A percentile compares a stretch with the other conserved stretches of the same genome.
Evolutionary conservation across 2,113 vertebrate genomes (phyloP).

Genomic region (Phainopepla nitens): DNA sequence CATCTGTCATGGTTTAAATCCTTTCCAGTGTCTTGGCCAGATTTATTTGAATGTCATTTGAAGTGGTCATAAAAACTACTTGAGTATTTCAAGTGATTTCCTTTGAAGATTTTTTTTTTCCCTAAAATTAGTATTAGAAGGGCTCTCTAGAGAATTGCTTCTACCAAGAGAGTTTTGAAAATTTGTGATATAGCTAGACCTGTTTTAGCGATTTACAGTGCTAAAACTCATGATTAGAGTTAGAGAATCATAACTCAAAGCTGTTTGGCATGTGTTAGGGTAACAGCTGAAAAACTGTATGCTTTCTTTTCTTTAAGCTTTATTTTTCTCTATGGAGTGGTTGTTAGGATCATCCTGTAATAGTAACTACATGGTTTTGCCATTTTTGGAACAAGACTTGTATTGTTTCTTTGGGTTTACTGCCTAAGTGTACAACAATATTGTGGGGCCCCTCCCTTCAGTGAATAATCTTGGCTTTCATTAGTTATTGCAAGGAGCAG

Average conservation of each 20-base stretch:
- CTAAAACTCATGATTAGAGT: not conserved
- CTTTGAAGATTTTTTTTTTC: not conserved
- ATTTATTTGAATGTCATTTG: not conserved
- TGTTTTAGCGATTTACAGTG: not conserved
- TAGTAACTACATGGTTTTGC: not conserved
- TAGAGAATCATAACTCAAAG: not conserved
- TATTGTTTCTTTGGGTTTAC: not conserved
- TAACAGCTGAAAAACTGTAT: not conserved
- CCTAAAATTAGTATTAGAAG: not conserved
- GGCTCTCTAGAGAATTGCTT: not conserved
- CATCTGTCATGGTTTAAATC: not conserved
- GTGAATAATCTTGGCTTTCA: not conserved
- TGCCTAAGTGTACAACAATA: not conserved
- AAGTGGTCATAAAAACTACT: not conserved
- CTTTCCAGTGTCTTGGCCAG: not conserved
- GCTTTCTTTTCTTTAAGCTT: not conserved
- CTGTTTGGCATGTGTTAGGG: not conserved
- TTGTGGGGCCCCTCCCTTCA: not conserved
- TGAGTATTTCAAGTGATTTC: not conserved
- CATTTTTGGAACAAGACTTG: not conserved
- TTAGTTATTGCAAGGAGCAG: conserved; percentile 22
- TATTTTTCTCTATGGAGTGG: not conserved
- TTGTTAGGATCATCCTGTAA: not conserved
- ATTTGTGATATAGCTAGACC: not conserved
- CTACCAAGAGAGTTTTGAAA: not conserved